A percentile compares a stretch with the other conserved stretches of the same genome.
Evolutionary conservation across 1,140 invertebrate genomes (phyloP).

Genomic region (Nasonia vitripennis): DNA sequence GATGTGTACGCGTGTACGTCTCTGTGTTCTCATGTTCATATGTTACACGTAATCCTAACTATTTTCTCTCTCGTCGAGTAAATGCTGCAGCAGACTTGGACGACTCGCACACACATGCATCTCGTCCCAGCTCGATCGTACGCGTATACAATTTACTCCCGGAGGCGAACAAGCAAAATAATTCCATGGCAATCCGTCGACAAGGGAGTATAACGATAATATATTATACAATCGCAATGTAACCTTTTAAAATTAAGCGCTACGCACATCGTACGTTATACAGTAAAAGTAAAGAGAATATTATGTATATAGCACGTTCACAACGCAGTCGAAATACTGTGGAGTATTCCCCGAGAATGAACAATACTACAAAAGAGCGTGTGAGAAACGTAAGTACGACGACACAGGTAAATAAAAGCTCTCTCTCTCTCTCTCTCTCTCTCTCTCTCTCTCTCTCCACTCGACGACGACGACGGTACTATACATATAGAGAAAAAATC

Average conservation of each 20-base stretch:
- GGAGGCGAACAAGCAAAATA: background rate
- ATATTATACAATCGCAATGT: background rate
- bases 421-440: too few relatives aligned
- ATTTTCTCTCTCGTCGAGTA: background rate
- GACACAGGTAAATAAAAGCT: background rate
- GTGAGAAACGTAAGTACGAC: background rate
- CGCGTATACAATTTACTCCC: background rate
- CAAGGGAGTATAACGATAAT: too few relatives aligned
- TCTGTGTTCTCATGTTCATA: background rate
- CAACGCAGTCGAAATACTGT: too few relatives aligned
- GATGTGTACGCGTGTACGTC: background rate
- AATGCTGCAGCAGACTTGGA: slow-evolving; percentile 4
- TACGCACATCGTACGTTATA: background rate
- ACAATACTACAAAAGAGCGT: background rate
- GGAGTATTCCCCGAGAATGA: background rate
- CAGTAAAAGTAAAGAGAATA: background rate
- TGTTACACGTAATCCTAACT: background rate
- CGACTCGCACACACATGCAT: background rate
- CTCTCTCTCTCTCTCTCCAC: too few relatives aligned
- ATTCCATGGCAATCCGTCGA: background rate
- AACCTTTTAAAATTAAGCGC: background rate
- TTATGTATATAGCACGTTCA: too few relatives aligned
- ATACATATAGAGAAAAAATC: background rate
- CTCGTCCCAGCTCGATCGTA: background rate
- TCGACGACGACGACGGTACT: background rate